Percentiles rank a stretch among this genome's conserved stretches.
Evolutionary conservation across 2,888 invertebrate genomes (phyloP).

Genomic region (Drosophila stalkeri): DNA sequence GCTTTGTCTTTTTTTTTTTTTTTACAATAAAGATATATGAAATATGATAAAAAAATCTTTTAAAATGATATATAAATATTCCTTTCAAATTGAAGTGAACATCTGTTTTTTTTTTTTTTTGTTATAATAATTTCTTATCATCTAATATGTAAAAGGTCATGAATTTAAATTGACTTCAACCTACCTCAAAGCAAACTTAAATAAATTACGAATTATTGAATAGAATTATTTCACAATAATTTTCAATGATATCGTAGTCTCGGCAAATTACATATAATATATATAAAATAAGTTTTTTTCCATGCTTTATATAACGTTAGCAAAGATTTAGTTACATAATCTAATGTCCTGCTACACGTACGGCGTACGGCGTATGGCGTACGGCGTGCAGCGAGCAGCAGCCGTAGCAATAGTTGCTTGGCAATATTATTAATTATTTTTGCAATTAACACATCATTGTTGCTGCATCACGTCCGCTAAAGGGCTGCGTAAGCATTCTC

Average conservation of each 20-base stretch:
- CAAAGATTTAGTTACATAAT: constrained; percentile 10
- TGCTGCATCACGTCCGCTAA: constrained; percentile 71
- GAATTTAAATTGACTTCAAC: background rate
- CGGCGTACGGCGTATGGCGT: background rate
- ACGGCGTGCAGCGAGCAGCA: background rate
- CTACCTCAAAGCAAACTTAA: background rate
- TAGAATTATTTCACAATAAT: too few relatives aligned
- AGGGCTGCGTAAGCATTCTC: constrained; percentile 57
- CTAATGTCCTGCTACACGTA: constrained; percentile 2
- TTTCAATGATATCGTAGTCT: background rate
- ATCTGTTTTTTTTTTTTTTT: too few relatives aligned
- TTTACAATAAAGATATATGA: too few relatives aligned
- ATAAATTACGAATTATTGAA: background rate
- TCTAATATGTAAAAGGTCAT: too few relatives aligned
- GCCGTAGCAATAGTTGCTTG: constrained; percentile 28
- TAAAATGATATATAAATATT: too few relatives aligned
- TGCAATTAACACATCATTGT: constrained; percentile 75
- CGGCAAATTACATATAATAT: background rate
- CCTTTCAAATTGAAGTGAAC: too few relatives aligned
- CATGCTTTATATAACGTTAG: constrained; percentile 3
- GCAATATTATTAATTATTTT: constrained; percentile 76
- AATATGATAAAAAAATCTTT: too few relatives aligned
- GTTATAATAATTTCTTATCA: too few relatives aligned
- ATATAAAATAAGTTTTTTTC: background rate
- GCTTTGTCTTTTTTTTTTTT: too few relatives aligned